These are phyloP conservation scores for Pollachius pollachius DNA, from an alignment of 2,113 vertebrate species.

Conservation along the genomic window DNA sequence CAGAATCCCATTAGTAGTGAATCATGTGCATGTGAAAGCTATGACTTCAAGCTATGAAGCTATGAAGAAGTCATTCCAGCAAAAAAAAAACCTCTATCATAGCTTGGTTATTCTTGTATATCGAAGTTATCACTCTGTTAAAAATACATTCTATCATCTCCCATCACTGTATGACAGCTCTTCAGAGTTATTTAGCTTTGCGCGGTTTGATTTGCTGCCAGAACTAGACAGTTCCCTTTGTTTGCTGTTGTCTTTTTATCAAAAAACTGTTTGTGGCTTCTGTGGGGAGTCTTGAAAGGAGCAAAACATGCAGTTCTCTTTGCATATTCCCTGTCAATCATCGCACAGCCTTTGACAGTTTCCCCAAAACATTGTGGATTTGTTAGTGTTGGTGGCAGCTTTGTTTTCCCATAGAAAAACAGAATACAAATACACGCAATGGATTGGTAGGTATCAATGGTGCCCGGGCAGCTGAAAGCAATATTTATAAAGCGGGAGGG, in stretches of 20 bases:
- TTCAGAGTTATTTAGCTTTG: too few species aligned
- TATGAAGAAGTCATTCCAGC: too few species aligned
- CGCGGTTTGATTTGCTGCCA: too few species aligned
- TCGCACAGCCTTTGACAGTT: constrained; percentile 17
- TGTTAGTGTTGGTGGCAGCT: not conserved
- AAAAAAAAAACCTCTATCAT: too few species aligned
- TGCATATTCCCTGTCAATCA: constrained; percentile 34
- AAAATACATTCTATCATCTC: too few species aligned
- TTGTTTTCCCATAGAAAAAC: constrained; percentile 42
- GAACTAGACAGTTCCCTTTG: constrained; percentile 15
- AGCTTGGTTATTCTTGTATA: too few species aligned
- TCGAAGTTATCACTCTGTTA: too few species aligned
- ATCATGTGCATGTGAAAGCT: too few species aligned
- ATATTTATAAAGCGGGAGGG: constrained; percentile 18
- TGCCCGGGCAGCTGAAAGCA: constrained; percentile 42
- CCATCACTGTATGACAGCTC: too few species aligned
- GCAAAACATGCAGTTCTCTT: constrained; percentile 36
- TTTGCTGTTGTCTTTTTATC: constrained; percentile 30
- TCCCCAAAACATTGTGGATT: constrained; percentile 21
- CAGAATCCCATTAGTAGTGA: too few species aligned
- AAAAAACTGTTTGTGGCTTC: constrained; percentile 19
- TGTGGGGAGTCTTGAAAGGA: constrained; percentile 12
- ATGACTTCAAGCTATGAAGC: too few species aligned
- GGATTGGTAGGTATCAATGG: constrained; percentile 26
- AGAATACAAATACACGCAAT: constrained; percentile 6